Conservation (phyloP, 2,113 vertebrate species). For the Rana temporaria region DNA sequence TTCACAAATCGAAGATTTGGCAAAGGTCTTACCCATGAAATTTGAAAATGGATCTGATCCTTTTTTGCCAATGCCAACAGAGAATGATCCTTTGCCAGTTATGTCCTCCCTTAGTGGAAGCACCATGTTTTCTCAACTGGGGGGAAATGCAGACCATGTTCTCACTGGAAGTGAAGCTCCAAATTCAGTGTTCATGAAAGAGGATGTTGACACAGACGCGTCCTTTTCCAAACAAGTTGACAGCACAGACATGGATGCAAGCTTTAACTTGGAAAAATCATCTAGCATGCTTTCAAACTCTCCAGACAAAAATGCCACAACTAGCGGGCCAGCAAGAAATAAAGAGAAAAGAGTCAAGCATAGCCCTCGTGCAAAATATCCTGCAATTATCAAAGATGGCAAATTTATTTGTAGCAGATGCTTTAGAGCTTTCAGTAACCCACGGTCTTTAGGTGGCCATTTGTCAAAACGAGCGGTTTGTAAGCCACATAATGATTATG, state of each 20-base stretch:
- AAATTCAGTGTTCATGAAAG: conserved; percentile 73
- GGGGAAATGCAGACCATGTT: conserved; percentile 70
- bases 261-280: conserved; percentile 66
- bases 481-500: conserved; percentile 86
- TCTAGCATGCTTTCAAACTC: conserved; percentile 61
- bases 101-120: conserved; percentile 73
- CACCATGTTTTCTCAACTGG: conserved; percentile 78
- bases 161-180: conserved; percentile 70
- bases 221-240: conserved; percentile 68
- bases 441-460: conserved; percentile 93
- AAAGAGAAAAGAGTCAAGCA: conserved; percentile 80
- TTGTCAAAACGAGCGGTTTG: conserved; percentile 90
- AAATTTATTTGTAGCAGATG: conserved; percentile 94
- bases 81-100: conserved; percentile 73
- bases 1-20: conserved; percentile 73
- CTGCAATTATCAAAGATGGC: conserved; percentile 90
- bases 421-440: conserved; percentile 88
- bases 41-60: conserved; percentile 75
- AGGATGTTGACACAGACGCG: conserved; percentile 69
- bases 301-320: conserved; percentile 69
- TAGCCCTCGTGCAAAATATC: conserved; percentile 89
- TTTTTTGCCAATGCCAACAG: conserved; percentile 77
- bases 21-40: conserved; percentile 79
- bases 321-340: conserved; percentile 64
- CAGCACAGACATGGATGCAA: conserved; percentile 54